phyloP scores from a whole-genome alignment of 2,113 vertebrate species.

The Eretmochelys imbricata region DNA sequence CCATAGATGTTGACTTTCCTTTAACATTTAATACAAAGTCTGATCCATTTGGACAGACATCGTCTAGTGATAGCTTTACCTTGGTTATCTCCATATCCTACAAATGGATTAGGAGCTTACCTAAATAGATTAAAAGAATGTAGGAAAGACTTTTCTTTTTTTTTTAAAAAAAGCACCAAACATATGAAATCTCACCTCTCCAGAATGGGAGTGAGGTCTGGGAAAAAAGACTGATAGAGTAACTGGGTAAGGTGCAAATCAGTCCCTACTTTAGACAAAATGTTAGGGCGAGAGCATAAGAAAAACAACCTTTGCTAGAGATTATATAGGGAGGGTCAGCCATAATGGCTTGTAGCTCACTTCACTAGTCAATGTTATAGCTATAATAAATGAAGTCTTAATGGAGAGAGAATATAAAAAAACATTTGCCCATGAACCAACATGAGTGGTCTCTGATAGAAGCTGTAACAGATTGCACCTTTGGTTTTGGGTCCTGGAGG shows the following conservation, averaged over 20 bases:
- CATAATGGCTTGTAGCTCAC: neutral
- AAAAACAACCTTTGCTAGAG: neutral
- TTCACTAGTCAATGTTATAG: neutral
- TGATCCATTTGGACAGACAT: neutral
- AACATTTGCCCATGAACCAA: neutral
- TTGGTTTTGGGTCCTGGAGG: neutral
- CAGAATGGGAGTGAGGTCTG: neutral
- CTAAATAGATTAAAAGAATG: neutral
- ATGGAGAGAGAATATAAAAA: neutral
- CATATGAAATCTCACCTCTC: neutral
- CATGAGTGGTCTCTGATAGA: neutral
- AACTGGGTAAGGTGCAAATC: neutral
- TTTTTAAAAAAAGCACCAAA: neutral
- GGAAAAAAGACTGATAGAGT: neutral
- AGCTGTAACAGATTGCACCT: neutral
- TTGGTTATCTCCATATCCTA: neutral
- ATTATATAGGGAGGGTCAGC: neutral
- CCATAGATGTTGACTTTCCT: neutral
- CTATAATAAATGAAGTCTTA: neutral
- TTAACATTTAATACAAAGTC: neutral
- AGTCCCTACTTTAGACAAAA: neutral
- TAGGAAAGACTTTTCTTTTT: neutral
- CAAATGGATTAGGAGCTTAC: neutral
- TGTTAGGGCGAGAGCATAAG: neutral
- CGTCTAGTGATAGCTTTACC: neutral